Percentiles rank a stretch among this genome's conserved stretches.
Conservation (phyloP, 2,888 invertebrate species). For the Drosophila siamana region DNA sequence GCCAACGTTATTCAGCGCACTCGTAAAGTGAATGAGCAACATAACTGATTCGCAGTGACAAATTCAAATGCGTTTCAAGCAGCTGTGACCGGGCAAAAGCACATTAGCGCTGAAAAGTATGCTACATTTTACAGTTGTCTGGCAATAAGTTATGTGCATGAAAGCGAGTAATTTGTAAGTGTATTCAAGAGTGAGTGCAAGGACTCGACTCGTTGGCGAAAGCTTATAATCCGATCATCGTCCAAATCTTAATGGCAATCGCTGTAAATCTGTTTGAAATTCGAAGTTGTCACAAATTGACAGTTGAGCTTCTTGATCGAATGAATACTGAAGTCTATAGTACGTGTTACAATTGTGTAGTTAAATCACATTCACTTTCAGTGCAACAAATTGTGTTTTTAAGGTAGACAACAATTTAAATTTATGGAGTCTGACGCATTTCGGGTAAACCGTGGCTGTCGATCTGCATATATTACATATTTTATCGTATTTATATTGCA, state of each 20-base stretch:
- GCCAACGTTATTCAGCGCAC: background rate
- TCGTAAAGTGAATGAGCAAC: conserved; percentile 6
- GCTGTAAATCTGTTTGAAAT: background rate
- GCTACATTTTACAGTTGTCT: conserved; percentile 14
- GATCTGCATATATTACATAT: background rate
- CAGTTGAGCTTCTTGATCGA: background rate
- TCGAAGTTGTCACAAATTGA: background rate
- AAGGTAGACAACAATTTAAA: background rate
- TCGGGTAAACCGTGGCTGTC: too few relatives aligned
- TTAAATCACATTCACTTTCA: background rate
- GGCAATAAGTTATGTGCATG: conserved; percentile 6
- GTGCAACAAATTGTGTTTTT: background rate
- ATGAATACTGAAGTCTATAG: background rate
- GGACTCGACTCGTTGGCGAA: background rate
- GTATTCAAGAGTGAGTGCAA: background rate
- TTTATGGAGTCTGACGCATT: background rate
- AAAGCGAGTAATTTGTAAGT: conserved; percentile 4
- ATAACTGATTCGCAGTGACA: conserved; percentile 7
- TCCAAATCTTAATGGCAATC: background rate
- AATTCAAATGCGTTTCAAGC: conserved; percentile 5
- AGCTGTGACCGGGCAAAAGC: conserved; percentile 14
- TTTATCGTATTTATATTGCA: background rate
- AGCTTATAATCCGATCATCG: background rate
- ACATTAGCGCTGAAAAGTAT: conserved; percentile 17
- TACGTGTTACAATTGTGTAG: background rate